A percentile compares a stretch with the other conserved stretches of the same genome.
Evolutionary conservation across 1,140 invertebrate genomes (phyloP).

Genomic region (Hyphantria cunea): DNA sequence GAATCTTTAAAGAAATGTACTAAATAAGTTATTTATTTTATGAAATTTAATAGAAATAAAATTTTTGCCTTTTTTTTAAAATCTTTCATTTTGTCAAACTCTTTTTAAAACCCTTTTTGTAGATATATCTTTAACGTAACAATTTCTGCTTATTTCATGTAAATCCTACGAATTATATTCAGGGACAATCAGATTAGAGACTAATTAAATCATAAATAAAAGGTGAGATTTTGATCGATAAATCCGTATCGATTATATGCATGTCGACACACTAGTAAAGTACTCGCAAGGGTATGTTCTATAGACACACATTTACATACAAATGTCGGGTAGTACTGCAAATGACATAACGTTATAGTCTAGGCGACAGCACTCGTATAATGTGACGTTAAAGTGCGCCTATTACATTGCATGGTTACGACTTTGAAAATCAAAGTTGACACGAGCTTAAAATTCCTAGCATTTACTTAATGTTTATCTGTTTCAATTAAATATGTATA

Average conservation of each 20-base stretch:
- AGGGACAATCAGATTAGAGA: no score
- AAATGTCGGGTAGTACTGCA: conserved; percentile 23
- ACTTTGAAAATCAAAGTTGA: background rate
- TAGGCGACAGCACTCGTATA: conserved; percentile 8
- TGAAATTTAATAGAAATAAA: no score
- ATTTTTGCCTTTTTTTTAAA: no score
- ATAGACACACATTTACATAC: conserved; percentile 32
- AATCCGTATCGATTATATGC: conserved; percentile 21
- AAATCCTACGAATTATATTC: no score
- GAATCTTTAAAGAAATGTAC: no score
- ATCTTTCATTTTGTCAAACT: no score
- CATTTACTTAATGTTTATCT: background rate
- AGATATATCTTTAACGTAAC: no score
- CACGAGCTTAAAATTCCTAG: background rate
- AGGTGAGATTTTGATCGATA: conserved; percentile 4
- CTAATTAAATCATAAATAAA: background rate
- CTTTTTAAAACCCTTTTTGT: no score
- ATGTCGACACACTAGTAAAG: conserved; percentile 3
- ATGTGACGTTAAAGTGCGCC: background rate
- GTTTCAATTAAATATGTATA: no score
- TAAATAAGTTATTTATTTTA: no score
- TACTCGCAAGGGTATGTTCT: conserved; percentile 23
- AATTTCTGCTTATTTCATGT: no score
- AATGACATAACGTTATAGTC: conserved; percentile 26
- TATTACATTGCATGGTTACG: background rate